phyloP scores from a whole-genome alignment of 2,113 vertebrate species.

The Grallaria varia region DNA sequence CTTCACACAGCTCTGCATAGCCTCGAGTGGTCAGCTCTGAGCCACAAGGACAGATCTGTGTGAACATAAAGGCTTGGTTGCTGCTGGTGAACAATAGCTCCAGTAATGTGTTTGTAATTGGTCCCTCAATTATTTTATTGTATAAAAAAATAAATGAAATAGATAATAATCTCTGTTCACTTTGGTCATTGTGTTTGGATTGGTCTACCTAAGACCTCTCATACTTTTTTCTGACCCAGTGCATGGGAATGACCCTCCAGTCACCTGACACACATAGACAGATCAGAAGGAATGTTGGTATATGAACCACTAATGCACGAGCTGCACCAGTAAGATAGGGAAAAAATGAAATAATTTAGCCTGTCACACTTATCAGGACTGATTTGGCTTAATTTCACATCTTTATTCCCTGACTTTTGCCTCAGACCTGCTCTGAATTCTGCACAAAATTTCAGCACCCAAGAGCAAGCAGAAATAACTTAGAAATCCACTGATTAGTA shows the following conservation, averaged over 20 bases:
- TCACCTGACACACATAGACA: not conserved
- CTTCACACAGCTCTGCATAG: not conserved
- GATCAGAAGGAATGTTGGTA: not conserved
- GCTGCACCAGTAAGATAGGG: not conserved
- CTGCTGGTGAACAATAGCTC: not conserved
- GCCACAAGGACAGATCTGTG: not conserved
- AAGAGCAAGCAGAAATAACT: not conserved
- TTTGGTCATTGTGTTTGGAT: not conserved
- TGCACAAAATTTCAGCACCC: not conserved
- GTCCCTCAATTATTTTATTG: not conserved
- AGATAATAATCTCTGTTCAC: not conserved
- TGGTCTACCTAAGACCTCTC: not conserved
- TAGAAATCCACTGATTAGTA: not conserved
- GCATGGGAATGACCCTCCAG: not conserved
- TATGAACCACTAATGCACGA: not conserved
- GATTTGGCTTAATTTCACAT: not conserved
- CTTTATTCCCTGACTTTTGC: not conserved
- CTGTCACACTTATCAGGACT: not conserved
- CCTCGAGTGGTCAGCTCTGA: not conserved
- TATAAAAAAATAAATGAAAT: not conserved
- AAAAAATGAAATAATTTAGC: not conserved
- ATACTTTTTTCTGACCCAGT: not conserved
- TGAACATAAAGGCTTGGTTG: not conserved
- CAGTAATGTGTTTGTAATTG: not conserved
- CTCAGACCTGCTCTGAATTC: not conserved